Evolutionary conservation across 2,888 invertebrate genomes (phyloP).

Genomic region (Margaritifera margaritifera): DNA sequence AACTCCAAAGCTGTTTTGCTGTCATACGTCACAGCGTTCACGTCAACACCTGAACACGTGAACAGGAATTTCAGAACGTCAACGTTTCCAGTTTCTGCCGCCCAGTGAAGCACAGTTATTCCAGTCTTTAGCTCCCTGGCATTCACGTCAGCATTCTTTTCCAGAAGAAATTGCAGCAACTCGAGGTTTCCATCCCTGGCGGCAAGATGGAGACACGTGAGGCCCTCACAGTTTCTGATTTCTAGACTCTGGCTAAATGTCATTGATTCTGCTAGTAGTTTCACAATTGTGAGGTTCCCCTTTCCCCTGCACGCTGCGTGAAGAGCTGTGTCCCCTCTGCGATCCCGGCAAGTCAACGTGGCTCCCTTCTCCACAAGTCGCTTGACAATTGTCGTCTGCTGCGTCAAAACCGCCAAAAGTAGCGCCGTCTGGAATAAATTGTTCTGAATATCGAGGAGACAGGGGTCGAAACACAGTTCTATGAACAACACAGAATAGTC

Average conservation of each 20-base stretch:
- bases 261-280: neutral
- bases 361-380: constrained; percentile 3
- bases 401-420: constrained; percentile 6
- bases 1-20: constrained; percentile 3
- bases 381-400: constrained; percentile 6
- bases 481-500: constrained; percentile 2
- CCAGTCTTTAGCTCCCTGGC: constrained; percentile 12
- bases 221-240: constrained; percentile 26
- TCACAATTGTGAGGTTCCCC: neutral
- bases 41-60: constrained; percentile 4
- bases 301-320: constrained; percentile 9
- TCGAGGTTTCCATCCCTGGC: constrained; percentile 5
- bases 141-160: constrained; percentile 9
- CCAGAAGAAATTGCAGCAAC: constrained; percentile 7
- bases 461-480: neutral
- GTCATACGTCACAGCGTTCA: constrained; percentile 6
- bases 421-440: constrained; percentile 14
- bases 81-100: constrained; percentile 12
- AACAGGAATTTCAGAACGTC: constrained; percentile 6
- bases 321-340: constrained; percentile 14
- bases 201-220: constrained; percentile 27
- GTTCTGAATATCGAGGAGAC: constrained; percentile 10
- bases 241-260: constrained; percentile 11
- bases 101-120: constrained; percentile 13
- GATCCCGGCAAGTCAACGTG: constrained; percentile 5